Conservation (phyloP, 2,797 vertebrate genomes). For the Myoxocephalus aenaeus region DNA sequence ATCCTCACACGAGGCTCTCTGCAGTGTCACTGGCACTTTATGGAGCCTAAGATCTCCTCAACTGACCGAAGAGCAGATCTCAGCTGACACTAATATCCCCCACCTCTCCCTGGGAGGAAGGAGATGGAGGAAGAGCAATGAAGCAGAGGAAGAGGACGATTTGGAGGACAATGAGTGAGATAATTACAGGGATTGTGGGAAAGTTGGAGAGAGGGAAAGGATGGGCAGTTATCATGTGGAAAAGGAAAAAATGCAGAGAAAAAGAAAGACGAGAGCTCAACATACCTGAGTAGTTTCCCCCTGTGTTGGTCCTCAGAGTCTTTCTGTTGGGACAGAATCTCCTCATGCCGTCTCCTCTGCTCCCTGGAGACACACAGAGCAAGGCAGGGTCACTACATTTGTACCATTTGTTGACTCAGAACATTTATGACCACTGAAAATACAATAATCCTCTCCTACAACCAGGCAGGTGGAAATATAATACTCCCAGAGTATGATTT, state of each 20-base stretch:
- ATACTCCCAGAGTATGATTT: conserved; percentile 40
- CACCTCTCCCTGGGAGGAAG: conserved; percentile 44
- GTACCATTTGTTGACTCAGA: conserved; percentile 14
- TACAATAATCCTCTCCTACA: background rate
- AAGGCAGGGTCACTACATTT: conserved; percentile 16
- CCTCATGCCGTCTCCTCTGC: conserved; percentile 52
- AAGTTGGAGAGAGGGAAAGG: conserved; percentile 22
- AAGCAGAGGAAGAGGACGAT: conserved; percentile 40
- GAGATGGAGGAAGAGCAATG: conserved; percentile 30
- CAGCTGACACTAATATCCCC: conserved; percentile 62
- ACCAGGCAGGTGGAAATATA: conserved; percentile 27
- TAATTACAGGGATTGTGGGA: conserved; percentile 34
- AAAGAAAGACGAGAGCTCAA: conserved; percentile 9
- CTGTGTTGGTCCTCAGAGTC: conserved; percentile 38
- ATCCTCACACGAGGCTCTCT: conserved; percentile 71
- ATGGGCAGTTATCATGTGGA: conserved; percentile 18
- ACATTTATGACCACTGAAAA: conserved; percentile 11
- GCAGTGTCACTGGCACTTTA: conserved; percentile 72
- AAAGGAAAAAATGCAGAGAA: conserved; percentile 1
- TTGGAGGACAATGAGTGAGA: conserved; percentile 42
- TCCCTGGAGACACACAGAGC: conserved; percentile 62
- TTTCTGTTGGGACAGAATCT: conserved; percentile 58
- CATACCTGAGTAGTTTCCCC: conserved; percentile 60
- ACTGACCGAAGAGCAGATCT: conserved; percentile 64
- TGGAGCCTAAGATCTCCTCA: conserved; percentile 68